Evolutionary conservation across 2,113 vertebrate genomes (phyloP).

Genomic region (Apodemus sylvaticus): DNA sequence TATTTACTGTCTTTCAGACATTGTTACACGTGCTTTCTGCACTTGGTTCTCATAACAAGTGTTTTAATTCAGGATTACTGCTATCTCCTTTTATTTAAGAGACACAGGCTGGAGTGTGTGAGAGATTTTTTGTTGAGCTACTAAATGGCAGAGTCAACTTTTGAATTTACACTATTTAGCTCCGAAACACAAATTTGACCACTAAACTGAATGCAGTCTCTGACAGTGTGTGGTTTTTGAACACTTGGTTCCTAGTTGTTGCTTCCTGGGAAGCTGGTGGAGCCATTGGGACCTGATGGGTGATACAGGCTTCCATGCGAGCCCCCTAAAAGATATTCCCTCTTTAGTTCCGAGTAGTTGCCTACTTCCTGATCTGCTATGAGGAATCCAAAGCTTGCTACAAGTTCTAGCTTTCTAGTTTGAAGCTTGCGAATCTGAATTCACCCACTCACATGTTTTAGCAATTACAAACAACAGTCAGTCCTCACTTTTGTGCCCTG

Average conservation of each 20-base stretch:
- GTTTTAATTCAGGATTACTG: not conserved
- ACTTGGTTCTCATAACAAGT: not conserved
- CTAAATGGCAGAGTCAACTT: not conserved
- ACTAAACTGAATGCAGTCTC: not conserved
- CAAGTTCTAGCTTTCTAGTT: not conserved
- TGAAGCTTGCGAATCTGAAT: not conserved
- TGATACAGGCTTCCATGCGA: not conserved
- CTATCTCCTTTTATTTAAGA: not conserved
- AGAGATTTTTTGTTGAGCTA: too few species aligned
- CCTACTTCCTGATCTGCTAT: not conserved
- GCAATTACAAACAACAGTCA: not conserved
- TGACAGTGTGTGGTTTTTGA: not conserved
- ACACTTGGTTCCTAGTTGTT: not conserved
- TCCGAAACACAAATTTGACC: not conserved
- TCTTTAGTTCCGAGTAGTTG: not conserved
- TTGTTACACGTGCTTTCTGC: not conserved
- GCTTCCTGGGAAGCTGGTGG: not conserved
- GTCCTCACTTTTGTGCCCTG: not conserved
- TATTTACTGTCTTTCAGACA: not conserved
- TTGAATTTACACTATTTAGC: not conserved
- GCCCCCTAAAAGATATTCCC: too few species aligned
- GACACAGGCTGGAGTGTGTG: not conserved
- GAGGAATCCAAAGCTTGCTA: not conserved
- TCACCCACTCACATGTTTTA: not conserved
- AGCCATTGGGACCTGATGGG: not conserved